phyloP scores from a whole-genome alignment of 37 sponge, comb jelly and placozoan species.

The Chondrilla cf. caribensis region DNA sequence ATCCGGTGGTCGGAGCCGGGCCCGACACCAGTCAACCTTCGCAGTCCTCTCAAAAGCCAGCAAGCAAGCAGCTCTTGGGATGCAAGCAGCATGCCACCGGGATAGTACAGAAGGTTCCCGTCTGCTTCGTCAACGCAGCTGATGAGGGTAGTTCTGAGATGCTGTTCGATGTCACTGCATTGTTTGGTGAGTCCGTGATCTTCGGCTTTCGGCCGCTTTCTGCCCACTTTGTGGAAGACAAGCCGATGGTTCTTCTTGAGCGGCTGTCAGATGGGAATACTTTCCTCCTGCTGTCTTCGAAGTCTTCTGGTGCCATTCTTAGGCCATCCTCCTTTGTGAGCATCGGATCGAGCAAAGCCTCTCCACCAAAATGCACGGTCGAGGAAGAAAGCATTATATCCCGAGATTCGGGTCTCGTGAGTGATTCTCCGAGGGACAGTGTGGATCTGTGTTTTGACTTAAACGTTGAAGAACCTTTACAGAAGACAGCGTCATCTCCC shows the following conservation, averaged over 20 bases:
- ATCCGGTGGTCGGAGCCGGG: neutral
- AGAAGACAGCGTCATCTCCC: no score
- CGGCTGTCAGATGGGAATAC: conserved; percentile 42
- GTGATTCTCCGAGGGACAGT: neutral
- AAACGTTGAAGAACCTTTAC: no score
- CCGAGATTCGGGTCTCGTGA: conserved; percentile 30
- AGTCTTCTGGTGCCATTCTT: conserved; percentile 7
- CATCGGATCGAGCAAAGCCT: conserved; percentile 11
- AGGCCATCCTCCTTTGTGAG: conserved; percentile 53
- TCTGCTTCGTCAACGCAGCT: conserved; percentile 44
- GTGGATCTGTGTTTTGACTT: neutral
- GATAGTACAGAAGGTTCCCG: conserved; percentile 59
- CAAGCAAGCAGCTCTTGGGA: neutral
- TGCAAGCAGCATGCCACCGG: conserved; percentile 58
- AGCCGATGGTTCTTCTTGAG: conserved; percentile 61
- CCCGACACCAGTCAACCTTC: neutral
- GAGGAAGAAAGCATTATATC: conserved; percentile 50
- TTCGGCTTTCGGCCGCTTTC: conserved; percentile 40
- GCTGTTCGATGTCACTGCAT: neutral
- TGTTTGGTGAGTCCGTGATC: neutral
- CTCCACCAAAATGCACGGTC: conserved; percentile 30
- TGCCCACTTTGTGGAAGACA: conserved; percentile 37
- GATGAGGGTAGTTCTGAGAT: neutral
- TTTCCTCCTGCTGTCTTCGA: conserved; percentile 54
- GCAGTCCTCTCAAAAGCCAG: neutral